A percentile compares a stretch with the other conserved stretches of the same genome.
These are phyloP conservation scores for Brachycybe producta DNA, from an alignment of 2,888 invertebrate species.

Conservation along the genomic window DNA sequence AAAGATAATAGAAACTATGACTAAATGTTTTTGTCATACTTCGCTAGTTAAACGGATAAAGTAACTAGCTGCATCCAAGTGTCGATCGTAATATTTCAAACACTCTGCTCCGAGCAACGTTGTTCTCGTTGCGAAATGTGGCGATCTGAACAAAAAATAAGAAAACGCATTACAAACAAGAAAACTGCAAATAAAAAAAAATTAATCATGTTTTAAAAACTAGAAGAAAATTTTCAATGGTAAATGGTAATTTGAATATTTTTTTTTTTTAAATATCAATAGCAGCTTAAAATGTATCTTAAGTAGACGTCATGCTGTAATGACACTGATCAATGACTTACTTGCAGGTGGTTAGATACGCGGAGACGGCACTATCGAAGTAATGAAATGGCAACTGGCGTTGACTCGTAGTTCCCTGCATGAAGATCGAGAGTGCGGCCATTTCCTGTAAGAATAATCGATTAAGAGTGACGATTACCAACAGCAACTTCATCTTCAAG, in stretches of 20 bases:
- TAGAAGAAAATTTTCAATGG: background rate
- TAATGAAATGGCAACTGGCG: conserved; percentile 47
- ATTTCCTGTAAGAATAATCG: conserved; percentile 49
- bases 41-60: conserved; percentile 91
- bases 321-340: conserved; percentile 37
- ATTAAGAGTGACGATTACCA: conserved; percentile 12
- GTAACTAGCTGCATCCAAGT: conserved; percentile 87
- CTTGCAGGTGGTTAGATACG: conserved; percentile 83
- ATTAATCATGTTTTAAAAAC: background rate
- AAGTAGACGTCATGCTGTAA: too few relatives aligned
- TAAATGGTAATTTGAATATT: background rate
- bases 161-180: background rate
- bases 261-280: too few relatives aligned
- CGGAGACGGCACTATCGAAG: conserved; percentile 86
- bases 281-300: too few relatives aligned
- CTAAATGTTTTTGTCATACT: too few relatives aligned
- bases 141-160: conserved; percentile 59
- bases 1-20: background rate
- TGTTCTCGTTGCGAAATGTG: conserved; percentile 82
- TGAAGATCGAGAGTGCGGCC: conserved; percentile 84
- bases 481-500: conserved; percentile 15
- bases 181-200: conserved; percentile 22
- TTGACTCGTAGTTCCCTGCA: conserved; percentile 45
- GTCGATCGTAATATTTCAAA: conserved; percentile 59
- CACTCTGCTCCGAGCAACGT: conserved; percentile 80